Base-by-base conservation (phyloP, 2,888 invertebrate genomes). In the Dicranocentrus wangi region DNA sequence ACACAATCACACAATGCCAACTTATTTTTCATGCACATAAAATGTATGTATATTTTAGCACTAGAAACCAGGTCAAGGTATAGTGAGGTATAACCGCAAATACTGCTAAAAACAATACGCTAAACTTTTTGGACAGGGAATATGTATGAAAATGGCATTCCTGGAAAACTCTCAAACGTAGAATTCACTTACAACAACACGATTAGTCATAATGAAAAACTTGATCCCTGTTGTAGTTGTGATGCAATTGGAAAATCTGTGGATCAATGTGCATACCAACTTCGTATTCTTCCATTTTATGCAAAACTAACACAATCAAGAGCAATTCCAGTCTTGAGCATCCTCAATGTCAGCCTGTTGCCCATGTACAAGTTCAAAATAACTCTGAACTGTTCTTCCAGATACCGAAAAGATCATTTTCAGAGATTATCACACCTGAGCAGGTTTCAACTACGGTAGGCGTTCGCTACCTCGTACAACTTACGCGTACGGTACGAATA, bases 371-470 rank as follows among this genome's bases (percentile, higher is more conserved):
- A n/a, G 15, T 21, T 2, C 25, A 60, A 21, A 69, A 68, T 17
- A 23, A 58, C 61, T 23, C 43, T 61, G 73, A 73, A 23, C 65
- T 23, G 60, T 66, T 76, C 75, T 39, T 76, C 75, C 75, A 76
- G 75, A 23, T 32, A 76, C 75, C 75, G 75, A 55, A 76, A 76
- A 76, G 75, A 76, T 76, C 21, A 43, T 60, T 51, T 68, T 58
- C 60, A 21, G 43, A 27, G 75, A 76, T 76, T 65, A 53, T 73
- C 65, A 21, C 66, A 66, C 66, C 17, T 60, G 58, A 76, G 75
- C 42, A 28, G 61, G 39, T 17, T 61, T 28, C 28, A 69, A 10
- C 32, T 32, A 32, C 32, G 32, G 3, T 10, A 32, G n/a, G n/a
- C n/a, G n/a, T n/a, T n/a, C n/a, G n/a, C n/a, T n/a, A n/a, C n/a